phyloP scores from a whole-genome alignment of 2,113 vertebrate genomes.

The Lycocorax pyrrhopterus region DNA sequence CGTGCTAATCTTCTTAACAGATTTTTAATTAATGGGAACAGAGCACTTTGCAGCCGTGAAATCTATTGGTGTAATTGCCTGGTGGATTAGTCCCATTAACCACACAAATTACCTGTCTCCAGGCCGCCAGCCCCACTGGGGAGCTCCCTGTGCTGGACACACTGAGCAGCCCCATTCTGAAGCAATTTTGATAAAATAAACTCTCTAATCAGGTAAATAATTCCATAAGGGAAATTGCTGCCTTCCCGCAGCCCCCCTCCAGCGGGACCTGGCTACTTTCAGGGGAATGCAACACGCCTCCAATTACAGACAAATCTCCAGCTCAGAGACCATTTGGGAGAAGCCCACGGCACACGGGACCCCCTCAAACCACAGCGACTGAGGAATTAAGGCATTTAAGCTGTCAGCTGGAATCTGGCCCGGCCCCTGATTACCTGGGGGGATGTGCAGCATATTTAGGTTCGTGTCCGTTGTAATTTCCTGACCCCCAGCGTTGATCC shows the following conservation, averaged over 20 bases:
- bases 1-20: slow-evolving; percentile 62
- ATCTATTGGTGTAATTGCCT: slow-evolving; percentile 18
- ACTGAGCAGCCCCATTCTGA: slow-evolving; percentile 59
- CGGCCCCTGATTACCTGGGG: slow-evolving; percentile 87
- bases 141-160: slow-evolving; percentile 62
- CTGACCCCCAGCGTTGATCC: slow-evolving; percentile 83
- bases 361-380: not conserved
- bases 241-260: slow-evolving; percentile 79
- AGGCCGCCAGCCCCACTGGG: slow-evolving; percentile 44
- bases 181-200: slow-evolving; percentile 84
- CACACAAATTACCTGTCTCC: slow-evolving; percentile 61
- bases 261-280: slow-evolving; percentile 82
- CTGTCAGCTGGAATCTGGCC: slow-evolving; percentile 87
- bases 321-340: slow-evolving; percentile 18
- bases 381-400: slow-evolving; percentile 85
- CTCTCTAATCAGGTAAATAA: slow-evolving; percentile 94
- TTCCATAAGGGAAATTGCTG: slow-evolving; percentile 80
- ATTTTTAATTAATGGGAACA: slow-evolving; percentile 64
- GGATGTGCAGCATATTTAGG: slow-evolving; percentile 83
- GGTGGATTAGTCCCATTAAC: slow-evolving; percentile 53
- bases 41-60: slow-evolving; percentile 26
- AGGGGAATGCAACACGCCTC: slow-evolving; percentile 73
- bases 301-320: slow-evolving; percentile 68
- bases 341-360: slow-evolving; percentile 25
- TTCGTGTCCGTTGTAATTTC: slow-evolving; percentile 90